phyloP scores from a whole-genome alignment of 2,888 invertebrate genomes.

The Conops quadrifasciatus region DNA sequence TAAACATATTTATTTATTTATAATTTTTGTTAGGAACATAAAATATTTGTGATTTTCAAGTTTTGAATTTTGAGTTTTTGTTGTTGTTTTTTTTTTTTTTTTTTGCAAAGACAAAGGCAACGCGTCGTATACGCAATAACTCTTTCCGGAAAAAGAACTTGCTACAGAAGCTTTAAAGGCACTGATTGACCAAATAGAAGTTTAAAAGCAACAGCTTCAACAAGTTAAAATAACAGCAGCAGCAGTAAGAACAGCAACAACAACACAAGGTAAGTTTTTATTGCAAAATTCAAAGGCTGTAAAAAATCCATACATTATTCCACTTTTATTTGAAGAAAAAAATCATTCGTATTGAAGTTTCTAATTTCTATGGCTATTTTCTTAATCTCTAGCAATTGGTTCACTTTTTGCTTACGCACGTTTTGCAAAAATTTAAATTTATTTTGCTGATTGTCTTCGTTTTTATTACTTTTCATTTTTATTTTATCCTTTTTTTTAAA shows the following conservation, averaged over 20 bases:
- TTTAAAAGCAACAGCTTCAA: conserved; percentile 16
- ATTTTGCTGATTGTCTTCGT: conserved; percentile 1
- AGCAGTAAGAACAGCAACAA: conserved; percentile 35
- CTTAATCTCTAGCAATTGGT: background rate
- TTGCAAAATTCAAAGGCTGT: background rate
- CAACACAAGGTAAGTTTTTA: conserved; percentile 23
- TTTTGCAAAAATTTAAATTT: background rate
- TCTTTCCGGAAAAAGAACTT: background rate
- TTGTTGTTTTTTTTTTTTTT: conserved; percentile 31
- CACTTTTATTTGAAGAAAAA: background rate
- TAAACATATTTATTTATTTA: background rate
- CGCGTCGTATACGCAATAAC: conserved; percentile 47
- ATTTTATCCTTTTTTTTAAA: background rate
- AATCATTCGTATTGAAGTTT: background rate
- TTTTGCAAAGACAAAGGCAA: conserved; percentile 25
- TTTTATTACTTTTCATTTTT: background rate
- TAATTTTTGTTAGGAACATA: too few species aligned
- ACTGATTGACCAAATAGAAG: background rate
- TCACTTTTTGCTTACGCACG: too few species aligned
- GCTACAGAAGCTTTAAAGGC: background rate
- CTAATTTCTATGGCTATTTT: background rate
- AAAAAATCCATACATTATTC: background rate
- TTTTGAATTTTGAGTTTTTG: conserved; percentile 3
- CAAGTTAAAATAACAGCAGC: background rate
- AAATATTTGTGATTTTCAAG: too few species aligned